Conservation (phyloP, 2,113 vertebrate species). For the Oryzias javanicus region DNA sequence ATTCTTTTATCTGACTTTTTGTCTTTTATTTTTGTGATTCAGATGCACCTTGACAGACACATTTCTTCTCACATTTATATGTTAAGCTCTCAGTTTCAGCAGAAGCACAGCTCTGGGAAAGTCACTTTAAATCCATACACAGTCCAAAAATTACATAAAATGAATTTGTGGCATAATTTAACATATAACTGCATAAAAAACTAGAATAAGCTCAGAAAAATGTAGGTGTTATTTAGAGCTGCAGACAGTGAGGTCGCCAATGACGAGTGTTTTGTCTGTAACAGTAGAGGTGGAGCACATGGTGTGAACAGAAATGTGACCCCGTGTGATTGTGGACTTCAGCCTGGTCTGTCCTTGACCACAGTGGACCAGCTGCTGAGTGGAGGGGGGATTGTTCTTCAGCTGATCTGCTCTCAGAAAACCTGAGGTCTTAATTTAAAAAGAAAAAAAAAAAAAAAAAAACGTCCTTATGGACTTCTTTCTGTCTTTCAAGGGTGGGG, state of each 20-base stretch:
- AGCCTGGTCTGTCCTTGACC: constrained; percentile 29
- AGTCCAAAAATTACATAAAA: background rate
- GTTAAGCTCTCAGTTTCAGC: no score
- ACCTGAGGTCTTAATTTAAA: background rate
- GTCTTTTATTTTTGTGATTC: no score
- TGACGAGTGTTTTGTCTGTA: constrained; percentile 24
- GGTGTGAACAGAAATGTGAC: constrained; percentile 45
- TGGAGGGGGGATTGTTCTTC: background rate
- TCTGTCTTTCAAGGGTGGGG: background rate
- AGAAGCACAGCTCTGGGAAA: no score
- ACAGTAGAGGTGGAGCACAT: constrained; percentile 27
- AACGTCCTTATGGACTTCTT: background rate
- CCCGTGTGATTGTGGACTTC: constrained; percentile 39
- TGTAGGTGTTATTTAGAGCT: background rate
- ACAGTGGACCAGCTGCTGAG: constrained; percentile 21
- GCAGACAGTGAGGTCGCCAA: constrained; percentile 15
- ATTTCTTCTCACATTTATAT: no score
- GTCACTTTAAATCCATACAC: no score
- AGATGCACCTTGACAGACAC: no score
- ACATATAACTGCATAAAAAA: no score
- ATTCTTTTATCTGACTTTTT: no score
- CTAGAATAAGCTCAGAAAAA: no score
- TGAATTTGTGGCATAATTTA: no score
- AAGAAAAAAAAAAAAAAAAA: background rate
- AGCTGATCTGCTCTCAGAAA: constrained; percentile 14